Percentiles rank a stretch among this genome's conserved stretches.
Conservation (phyloP, 1,140 invertebrate species). For the Bicyclus anynana region DNA sequence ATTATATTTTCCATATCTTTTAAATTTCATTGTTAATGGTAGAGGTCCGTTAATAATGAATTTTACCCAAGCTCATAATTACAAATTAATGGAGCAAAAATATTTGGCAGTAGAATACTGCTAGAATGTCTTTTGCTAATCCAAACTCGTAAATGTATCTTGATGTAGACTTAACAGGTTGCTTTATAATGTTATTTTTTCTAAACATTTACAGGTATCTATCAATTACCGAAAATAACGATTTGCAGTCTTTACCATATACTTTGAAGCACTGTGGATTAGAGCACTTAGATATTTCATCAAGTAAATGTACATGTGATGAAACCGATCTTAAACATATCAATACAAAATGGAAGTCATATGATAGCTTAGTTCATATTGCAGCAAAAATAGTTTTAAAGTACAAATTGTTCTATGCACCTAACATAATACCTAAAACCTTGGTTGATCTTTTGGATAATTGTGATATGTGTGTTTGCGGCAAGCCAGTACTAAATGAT, state of each 20-base stretch:
- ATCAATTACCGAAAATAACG: conserved; percentile 75
- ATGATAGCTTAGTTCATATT: conserved; percentile 52
- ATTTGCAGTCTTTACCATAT: conserved; percentile 75
- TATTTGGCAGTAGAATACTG: too few relatives aligned
- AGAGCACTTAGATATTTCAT: conserved; percentile 77
- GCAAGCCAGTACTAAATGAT: conserved; percentile 77
- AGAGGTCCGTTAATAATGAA: too few relatives aligned
- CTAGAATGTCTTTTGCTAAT: too few relatives aligned
- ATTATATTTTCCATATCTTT: too few relatives aligned
- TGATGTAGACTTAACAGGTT: too few relatives aligned
- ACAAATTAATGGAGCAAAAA: too few relatives aligned
- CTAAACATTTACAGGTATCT: conserved; percentile 58
- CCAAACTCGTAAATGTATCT: too few relatives aligned
- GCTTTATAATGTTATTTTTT: conserved; percentile 15
- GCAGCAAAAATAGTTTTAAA: conserved; percentile 55
- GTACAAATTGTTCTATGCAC: conserved; percentile 75
- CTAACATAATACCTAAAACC: conserved; percentile 79
- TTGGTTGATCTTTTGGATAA: conserved; percentile 80
- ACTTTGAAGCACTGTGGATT: conserved; percentile 77
- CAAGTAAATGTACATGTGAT: conserved; percentile 71
- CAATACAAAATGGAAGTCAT: conserved; percentile 64
- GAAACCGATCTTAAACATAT: conserved; percentile 40
- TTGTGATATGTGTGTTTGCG: conserved; percentile 80
- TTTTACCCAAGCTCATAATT: too few relatives aligned
- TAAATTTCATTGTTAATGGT: too few relatives aligned